A percentile compares a stretch with the other conserved stretches of the same genome.
Conservation (phyloP, 2,797 vertebrate species). For the Phylloscopus collybita region DNA sequence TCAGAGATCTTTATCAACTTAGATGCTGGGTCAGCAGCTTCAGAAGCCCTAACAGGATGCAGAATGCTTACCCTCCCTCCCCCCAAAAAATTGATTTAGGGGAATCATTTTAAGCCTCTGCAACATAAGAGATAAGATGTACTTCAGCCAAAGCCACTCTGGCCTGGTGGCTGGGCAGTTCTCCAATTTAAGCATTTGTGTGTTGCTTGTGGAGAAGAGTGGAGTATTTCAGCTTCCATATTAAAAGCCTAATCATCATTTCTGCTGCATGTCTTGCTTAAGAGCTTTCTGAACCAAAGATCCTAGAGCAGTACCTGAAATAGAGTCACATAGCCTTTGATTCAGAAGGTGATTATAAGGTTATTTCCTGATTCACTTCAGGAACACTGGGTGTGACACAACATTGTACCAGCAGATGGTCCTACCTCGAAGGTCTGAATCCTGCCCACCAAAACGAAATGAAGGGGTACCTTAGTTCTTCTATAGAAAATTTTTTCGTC, state of each 20-base stretch:
- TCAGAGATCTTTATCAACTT: background rate
- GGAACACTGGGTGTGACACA: background rate
- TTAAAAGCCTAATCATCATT: conserved; percentile 40
- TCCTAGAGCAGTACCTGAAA: background rate
- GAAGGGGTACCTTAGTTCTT: background rate
- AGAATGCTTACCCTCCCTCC: background rate
- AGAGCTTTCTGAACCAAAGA: background rate
- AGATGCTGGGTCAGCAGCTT: background rate
- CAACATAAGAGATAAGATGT: background rate
- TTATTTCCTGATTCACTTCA: background rate
- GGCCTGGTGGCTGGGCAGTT: conserved; percentile 6
- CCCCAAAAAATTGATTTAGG: background rate
- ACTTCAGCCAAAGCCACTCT: background rate
- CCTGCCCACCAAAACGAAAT: background rate
- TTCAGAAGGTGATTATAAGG: background rate
- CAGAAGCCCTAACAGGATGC: background rate
- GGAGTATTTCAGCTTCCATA: background rate
- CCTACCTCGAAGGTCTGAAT: background rate
- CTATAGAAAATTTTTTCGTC: background rate
- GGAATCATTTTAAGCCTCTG: background rate
- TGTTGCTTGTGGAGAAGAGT: background rate
- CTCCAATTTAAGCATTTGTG: conserved; percentile 22
- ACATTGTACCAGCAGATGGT: background rate
- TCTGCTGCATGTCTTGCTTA: background rate
- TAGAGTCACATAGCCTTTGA: background rate